Evolutionary conservation across 1,140 invertebrate species (phyloP).

Genomic region (Calephelis virginiensis): DNA sequence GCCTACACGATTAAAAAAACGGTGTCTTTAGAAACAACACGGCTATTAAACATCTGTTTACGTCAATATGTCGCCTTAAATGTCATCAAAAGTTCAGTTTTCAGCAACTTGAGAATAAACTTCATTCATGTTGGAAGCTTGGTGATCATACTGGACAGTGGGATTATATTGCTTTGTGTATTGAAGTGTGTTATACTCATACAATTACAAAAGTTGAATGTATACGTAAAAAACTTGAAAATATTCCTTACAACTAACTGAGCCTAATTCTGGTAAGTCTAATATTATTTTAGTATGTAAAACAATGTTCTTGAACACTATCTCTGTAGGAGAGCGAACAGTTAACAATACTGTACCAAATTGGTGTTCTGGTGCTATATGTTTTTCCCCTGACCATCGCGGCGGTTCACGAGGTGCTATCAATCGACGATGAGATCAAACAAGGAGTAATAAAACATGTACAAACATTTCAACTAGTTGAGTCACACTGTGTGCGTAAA

Average conservation of each 20-base stretch:
- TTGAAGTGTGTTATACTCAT: conserved; percentile 19
- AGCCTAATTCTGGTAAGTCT: background rate
- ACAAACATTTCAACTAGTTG: background rate
- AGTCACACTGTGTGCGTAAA: conserved; percentile 13
- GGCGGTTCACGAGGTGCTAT: background rate
- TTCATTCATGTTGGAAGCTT: conserved; percentile 20
- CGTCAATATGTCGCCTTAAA: conserved; percentile 20
- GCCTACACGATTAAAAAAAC: conserved; percentile 10
- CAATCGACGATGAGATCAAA: too few relatives aligned
- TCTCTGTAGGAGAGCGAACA: conserved; percentile 13
- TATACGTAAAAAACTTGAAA: conserved; percentile 19
- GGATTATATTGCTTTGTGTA: conserved; percentile 19
- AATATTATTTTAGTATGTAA: background rate
- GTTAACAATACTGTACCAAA: background rate
- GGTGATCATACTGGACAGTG: conserved; percentile 21
- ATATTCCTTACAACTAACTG: conserved; percentile 11
- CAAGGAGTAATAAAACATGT: background rate
- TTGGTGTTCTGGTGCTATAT: conserved; percentile 12
- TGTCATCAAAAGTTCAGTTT: conserved; percentile 15
- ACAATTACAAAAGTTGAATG: background rate
- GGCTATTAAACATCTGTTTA: conserved; percentile 4
- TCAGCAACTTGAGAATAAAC: conserved; percentile 1
- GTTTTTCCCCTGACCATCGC: conserved; percentile 3
- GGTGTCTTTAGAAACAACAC: conserved; percentile 7
- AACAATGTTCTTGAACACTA: conserved; percentile 14